Percentiles rank a stretch among this genome's conserved stretches.
These are phyloP conservation scores for Eurystomus glaucurus DNA, from an alignment of 2,797 vertebrate genomes.

Conservation along the genomic window DNA sequence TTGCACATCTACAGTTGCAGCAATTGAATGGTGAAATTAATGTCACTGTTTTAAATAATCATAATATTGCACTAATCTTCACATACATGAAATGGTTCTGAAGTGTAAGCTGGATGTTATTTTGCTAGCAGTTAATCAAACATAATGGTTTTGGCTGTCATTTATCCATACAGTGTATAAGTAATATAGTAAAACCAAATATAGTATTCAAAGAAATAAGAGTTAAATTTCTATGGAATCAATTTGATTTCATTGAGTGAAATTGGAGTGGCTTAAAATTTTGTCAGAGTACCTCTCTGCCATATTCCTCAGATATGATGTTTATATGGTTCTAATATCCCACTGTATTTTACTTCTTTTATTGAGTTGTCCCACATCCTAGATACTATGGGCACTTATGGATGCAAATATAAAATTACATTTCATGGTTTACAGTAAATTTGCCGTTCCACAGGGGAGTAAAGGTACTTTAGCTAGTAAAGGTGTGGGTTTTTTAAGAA, in stretches of 20 bases:
- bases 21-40: neutral
- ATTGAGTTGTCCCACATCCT: neutral
- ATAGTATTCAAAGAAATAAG: neutral
- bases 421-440: neutral
- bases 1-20: neutral
- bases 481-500: neutral
- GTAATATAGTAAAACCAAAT: neutral
- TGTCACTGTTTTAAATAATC: neutral
- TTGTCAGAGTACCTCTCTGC: neutral
- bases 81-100: neutral
- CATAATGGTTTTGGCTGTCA: neutral
- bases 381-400: neutral
- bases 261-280: neutral
- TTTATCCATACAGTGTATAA: neutral
- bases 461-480: neutral
- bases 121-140: neutral
- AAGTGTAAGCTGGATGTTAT: neutral
- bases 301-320: neutral
- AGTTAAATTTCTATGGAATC: neutral
- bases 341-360: neutral
- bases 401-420: neutral
- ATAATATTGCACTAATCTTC: neutral
- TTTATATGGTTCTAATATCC: neutral
- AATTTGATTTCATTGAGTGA: neutral
- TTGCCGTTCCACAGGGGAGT: neutral